Base-by-base conservation (phyloP, 1,140 invertebrate species). In the Agrilus planipennis region DNA sequence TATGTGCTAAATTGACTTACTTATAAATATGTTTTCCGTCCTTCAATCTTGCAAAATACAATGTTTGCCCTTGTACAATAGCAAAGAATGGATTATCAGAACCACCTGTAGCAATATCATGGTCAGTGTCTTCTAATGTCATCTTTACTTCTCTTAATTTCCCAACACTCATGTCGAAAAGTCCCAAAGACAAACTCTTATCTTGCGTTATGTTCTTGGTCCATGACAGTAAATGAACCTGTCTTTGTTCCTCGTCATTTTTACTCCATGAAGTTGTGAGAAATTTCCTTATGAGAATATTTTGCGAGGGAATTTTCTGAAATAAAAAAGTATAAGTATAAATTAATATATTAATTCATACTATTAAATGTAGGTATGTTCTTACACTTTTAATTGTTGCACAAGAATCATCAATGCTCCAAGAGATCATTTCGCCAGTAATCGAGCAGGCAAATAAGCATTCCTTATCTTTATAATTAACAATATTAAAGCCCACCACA, bases 381-480 rank as follows among this genome's bases (percentile, higher is more conserved):
- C 53, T 53, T 63, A 70, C 67, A 38, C 66, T 51, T 55, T 65
- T 63, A 35, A 60, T 52, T 11, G 59, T 64, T 49, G 55, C 61
- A 7, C 68, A 54, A 12, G 68, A 70, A 34, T 63, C 73, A 17
- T 64, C 58, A 51, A 64, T 65, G 50, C 71, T 64, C 73, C 73
- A 77, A 34, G 60, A 58, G 17, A 69, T 49, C 3, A 77, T 22
- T 46, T 68, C 61, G 0, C 71, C 75, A 27, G 46, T 53, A 19
- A 59, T 62, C 4, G 72, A 70, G 49, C 74, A 77, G 4, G 68
- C 73, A 14, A 71, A 46, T 17, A 78, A 52, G 34, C 56, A 57
- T 34, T 70, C 65, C 2, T 53, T 39, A 47, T 64, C 61, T 18
- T 67, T 61, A 4, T 64, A 50, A 34, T 65, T 58, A 35, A 60